Conservation (phyloP, 2,888 invertebrate genomes). For the Conomelus anceps region DNA sequence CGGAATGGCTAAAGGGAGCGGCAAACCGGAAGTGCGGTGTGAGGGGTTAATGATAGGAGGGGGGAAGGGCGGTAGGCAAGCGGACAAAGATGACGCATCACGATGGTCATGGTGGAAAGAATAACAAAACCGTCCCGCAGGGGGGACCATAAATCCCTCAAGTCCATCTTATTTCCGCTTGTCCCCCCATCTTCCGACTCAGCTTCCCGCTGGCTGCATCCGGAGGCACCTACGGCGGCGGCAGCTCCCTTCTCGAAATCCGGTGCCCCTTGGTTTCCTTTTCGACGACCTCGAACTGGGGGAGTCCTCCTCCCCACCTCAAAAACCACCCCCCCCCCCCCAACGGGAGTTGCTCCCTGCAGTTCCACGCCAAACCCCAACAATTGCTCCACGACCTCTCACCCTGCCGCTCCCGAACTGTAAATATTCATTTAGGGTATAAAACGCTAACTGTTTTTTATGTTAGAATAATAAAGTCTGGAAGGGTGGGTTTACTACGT, state of each 20-base stretch:
- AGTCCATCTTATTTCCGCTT: conserved; percentile 14
- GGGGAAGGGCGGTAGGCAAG: neutral
- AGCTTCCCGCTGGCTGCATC: neutral
- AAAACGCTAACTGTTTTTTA: neutral
- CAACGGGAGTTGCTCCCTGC: too few relatives aligned
- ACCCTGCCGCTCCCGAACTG: too few relatives aligned
- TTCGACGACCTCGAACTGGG: neutral
- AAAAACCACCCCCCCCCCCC: too few relatives aligned
- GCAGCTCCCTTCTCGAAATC: neutral
- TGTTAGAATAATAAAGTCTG: neutral
- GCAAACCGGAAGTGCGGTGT: neutral
- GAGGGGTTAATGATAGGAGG: neutral
- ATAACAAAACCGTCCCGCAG: conserved; percentile 11
- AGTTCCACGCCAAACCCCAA: neutral
- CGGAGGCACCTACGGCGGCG: neutral
- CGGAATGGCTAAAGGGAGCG: neutral
- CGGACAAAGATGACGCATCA: neutral
- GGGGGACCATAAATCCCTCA: conserved; percentile 7
- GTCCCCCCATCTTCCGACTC: conserved; percentile 4
- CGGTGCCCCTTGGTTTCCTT: neutral
- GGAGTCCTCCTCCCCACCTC: neutral
- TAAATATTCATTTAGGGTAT: neutral
- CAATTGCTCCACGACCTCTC: too few relatives aligned
- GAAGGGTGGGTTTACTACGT: neutral
- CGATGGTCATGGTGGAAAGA: conserved; percentile 13